Conservation (phyloP, 2,113 vertebrate genomes). For the Montifringilla adamsi region DNA sequence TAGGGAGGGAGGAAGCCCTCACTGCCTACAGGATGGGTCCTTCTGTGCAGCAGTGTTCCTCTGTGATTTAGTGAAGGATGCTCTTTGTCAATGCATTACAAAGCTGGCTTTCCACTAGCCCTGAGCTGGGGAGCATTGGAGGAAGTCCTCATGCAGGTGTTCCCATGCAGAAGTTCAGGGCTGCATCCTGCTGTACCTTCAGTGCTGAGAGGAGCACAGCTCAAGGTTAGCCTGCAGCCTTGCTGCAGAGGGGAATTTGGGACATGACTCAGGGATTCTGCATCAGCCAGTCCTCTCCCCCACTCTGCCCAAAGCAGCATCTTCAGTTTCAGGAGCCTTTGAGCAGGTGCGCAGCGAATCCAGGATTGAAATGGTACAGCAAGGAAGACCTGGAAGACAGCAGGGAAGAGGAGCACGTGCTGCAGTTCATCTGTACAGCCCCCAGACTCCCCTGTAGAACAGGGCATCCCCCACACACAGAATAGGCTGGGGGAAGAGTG, state of each 20-base stretch:
- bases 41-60: not conserved
- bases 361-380: not conserved
- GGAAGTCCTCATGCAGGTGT: not conserved
- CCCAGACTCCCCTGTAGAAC: not conserved
- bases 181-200: not conserved
- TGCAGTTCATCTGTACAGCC: not conserved
- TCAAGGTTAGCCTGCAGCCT: constrained; percentile 15
- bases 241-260: constrained; percentile 29
- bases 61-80: not conserved
- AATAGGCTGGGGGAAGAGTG: not conserved
- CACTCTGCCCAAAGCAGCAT: not conserved
- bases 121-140: not conserved
- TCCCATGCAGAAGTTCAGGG: not conserved
- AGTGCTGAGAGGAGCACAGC: not conserved
- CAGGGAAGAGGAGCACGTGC: not conserved
- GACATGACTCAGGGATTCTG: constrained; percentile 44
- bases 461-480: not conserved
- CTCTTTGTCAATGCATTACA: rapidly evolving
- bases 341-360: not conserved
- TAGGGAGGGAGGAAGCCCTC: not conserved
- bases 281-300: not conserved
- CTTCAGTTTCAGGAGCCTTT: not conserved
- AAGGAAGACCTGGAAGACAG: not conserved
- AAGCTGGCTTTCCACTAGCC: not conserved
- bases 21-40: not conserved